Conservation (phyloP, 2,113 vertebrate species). For the Haemorhous mexicanus region DNA sequence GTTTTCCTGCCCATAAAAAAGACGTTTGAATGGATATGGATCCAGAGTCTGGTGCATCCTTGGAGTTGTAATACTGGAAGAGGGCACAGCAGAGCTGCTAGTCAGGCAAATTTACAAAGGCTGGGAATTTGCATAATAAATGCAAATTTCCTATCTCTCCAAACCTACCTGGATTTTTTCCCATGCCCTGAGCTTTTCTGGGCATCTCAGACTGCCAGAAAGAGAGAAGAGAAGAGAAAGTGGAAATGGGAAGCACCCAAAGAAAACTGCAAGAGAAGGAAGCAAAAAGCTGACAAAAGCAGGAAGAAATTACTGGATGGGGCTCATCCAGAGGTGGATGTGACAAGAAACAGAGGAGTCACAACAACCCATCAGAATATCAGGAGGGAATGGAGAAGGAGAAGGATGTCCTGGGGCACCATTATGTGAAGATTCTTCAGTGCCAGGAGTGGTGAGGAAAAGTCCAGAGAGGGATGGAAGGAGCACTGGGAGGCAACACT, state of each 20-base stretch:
- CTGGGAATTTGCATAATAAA: not conserved
- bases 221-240: not conserved
- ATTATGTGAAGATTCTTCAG: not conserved
- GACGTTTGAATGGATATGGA: not conserved
- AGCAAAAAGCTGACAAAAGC: not conserved
- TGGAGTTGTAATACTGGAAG: not conserved
- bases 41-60: not conserved
- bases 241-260: not conserved
- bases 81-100: not conserved
- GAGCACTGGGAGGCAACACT: fast-evolving
- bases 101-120: not conserved
- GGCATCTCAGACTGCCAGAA: not conserved
- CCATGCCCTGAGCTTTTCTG: not conserved
- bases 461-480: not conserved
- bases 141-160: not conserved
- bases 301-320: not conserved
- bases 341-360: not conserved
- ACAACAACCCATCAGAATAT: fast-evolving
- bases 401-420: not conserved
- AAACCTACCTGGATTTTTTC: not conserved
- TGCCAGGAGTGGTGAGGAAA: not conserved
- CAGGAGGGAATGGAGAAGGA: not conserved
- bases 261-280: not conserved
- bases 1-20: not conserved
- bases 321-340: fast-evolving